phyloP scores from a whole-genome alignment of 2,888 invertebrate genomes.

The Portevinia maculata region DNA sequence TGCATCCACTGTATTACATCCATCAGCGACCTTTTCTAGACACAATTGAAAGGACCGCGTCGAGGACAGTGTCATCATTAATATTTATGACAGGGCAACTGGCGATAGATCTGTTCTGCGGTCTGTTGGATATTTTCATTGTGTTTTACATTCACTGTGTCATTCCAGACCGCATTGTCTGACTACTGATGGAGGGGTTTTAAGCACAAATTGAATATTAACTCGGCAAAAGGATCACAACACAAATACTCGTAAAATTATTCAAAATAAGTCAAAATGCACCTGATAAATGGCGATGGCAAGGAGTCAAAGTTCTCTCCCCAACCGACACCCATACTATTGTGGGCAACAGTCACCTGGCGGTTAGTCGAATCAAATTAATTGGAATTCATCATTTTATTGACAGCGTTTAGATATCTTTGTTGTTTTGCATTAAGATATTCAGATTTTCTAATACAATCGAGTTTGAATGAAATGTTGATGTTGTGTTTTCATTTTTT shows the following conservation, averaged over 20 bases:
- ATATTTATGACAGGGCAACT: slow-evolving; percentile 73
- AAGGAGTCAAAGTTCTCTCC: slow-evolving; percentile 69
- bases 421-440: slow-evolving; percentile 40
- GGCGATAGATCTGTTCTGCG: slow-evolving; percentile 72
- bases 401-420: not conserved
- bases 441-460: slow-evolving; percentile 45
- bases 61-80: slow-evolving; percentile 74
- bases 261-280: slow-evolving; percentile 73
- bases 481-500: not conserved
- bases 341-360: slow-evolving; percentile 55
- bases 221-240: slow-evolving; percentile 69
- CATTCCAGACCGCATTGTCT: slow-evolving; percentile 12
- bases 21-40: slow-evolving; percentile 45
- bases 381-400: slow-evolving; percentile 69
- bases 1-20: slow-evolving; percentile 25
- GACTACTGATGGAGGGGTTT: slow-evolving; percentile 19
- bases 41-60: slow-evolving; percentile 59
- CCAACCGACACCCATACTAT: slow-evolving; percentile 54
- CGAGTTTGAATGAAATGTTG: slow-evolving; percentile 29
- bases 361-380: slow-evolving; percentile 57
- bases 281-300: slow-evolving; percentile 69
- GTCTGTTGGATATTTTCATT: slow-evolving; percentile 72
- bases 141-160: slow-evolving; percentile 64
- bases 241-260: slow-evolving; percentile 68
- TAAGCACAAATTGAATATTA: slow-evolving; percentile 70